Base-by-base conservation (phyloP, 2,113 vertebrate genomes). In the Halcyon senegalensis region DNA sequence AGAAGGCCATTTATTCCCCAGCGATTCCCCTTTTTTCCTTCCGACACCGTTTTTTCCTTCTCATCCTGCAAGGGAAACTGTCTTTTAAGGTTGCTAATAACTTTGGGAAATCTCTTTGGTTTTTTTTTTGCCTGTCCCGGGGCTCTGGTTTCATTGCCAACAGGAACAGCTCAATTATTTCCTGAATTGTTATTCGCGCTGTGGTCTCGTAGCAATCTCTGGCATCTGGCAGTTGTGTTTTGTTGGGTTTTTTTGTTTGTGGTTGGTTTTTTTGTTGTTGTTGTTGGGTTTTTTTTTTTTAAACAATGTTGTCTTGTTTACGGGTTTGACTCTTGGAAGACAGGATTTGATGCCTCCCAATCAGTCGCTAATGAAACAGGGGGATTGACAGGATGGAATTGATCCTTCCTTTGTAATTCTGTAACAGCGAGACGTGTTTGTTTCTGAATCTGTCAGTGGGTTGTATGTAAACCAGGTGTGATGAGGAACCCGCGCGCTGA, bases 331-430 rank as follows among this genome's bases (percentile, higher is more conserved):
- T 86, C 67, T 27, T 56, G 89, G 62, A 82, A 94, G 96, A 72
- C 55, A 55, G 72, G 55, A 72, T 86, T 73, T 76, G 93, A 94
- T 93, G 78, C 60, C 56, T 30, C 51, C 81, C 70, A 96, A 95
- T 92, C 92, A 88, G 67, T 67, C 1, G 72, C 87, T 94, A 95
- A 95, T 89, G 94, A 89, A 92, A 93, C 10, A 37, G 66, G 62
- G 78, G 85, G 95, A 97, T 94, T 97, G 95, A 96, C 93, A 95
- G 90, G 7, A 17, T 21, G 59, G 90, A 93, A 96, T 95, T 96
- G 96, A 96, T 96, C 94, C 96, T 74, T 33, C 84, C 84, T 94
- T 96, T 96, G 94, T 94, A 70, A 93, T 70, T 37, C 35, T 1
- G 50, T 30, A 79, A 31, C 84, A 79, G 67, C 3, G 33, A 96